Percentiles rank a stretch among this genome's conserved stretches.
phyloP scores from a whole-genome alignment of 2,797 vertebrate genomes.

The Mormyrus proboscirostris region DNA sequence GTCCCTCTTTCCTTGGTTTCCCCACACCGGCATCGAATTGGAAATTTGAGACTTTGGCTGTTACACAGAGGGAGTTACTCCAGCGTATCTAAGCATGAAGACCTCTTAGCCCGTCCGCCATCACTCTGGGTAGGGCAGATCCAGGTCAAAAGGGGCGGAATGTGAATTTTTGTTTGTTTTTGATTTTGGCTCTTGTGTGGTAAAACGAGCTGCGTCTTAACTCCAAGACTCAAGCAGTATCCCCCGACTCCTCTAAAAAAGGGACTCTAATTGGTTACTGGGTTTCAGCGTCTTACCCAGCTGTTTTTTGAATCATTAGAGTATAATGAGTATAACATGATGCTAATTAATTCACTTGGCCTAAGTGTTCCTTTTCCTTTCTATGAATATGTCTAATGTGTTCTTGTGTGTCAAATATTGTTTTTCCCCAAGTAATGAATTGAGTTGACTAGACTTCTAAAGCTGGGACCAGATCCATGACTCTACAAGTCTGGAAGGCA shows the following conservation, averaged over 20 bases:
- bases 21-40: neutral
- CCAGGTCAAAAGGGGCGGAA: neutral
- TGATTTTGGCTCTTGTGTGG: neutral
- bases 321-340: neutral
- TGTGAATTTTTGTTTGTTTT: neutral
- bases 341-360: neutral
- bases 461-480: neutral
- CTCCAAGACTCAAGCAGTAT: neutral
- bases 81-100: neutral
- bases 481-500: neutral
- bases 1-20: neutral
- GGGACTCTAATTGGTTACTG: neutral
- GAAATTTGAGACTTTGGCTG: neutral
- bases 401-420: neutral
- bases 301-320: neutral
- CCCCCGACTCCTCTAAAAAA: neutral
- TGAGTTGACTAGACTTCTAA: neutral
- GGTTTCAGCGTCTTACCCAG: neutral
- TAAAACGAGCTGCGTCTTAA: neutral
- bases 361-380: neutral
- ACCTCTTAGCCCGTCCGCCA: neutral
- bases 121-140: neutral
- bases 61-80: neutral
- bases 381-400: neutral
- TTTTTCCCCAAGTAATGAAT: neutral